A percentile compares a stretch with the other conserved stretches of the same genome.
These are phyloP conservation scores for Brachionus rotundiformis DNA, from an alignment of 1,140 invertebrate genomes.

Conservation along the genomic window DNA sequence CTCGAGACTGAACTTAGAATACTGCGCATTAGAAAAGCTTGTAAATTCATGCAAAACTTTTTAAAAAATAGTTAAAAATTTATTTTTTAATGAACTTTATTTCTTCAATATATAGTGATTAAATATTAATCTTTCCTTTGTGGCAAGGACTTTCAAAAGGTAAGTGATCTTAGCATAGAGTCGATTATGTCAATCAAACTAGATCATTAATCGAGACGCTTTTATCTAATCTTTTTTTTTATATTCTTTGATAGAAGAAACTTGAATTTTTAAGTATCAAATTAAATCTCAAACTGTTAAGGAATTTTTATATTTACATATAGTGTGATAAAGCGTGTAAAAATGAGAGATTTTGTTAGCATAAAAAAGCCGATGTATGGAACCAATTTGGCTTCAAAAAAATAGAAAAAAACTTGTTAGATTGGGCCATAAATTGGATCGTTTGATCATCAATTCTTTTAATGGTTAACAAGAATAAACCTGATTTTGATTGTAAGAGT, in stretches of 20 bases:
- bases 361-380: not conserved
- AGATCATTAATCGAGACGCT: not conserved
- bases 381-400: not conserved
- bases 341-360: not conserved
- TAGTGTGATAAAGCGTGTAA: not conserved
- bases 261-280: not conserved
- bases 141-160: not conserved
- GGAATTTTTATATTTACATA: not conserved
- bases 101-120: not conserved
- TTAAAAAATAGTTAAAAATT: not conserved
- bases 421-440: not conserved
- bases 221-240: not conserved
- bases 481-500: not conserved
- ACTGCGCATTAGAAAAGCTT: not conserved
- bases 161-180: not conserved
- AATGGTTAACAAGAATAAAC: not conserved
- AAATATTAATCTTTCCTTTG: too few species aligned
- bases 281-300: not conserved
- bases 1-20: constrained; percentile 17
- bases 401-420: not conserved
- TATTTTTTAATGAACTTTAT: not conserved
- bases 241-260: too few species aligned
- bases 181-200: constrained; percentile 9
- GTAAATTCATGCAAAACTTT: not conserved
- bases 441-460: constrained; percentile 9